These are phyloP conservation scores for Drosophila takahashii DNA, from an alignment of 1,140 invertebrate species.

Conservation along the genomic window DNA sequence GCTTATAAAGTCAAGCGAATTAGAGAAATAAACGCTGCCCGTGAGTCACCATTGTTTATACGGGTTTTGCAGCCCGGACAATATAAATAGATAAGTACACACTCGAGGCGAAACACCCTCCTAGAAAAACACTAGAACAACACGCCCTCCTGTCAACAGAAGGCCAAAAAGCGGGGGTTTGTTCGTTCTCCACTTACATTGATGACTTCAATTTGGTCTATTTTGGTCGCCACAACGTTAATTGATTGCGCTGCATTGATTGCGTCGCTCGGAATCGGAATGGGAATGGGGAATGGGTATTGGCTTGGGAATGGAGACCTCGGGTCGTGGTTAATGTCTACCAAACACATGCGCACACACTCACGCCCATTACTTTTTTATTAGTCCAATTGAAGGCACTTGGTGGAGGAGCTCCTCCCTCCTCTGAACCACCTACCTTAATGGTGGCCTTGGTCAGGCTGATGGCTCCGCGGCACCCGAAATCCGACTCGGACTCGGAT, in stretches of 20 bases:
- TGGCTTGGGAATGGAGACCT: slow-evolving; percentile 24
- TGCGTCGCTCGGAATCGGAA: slow-evolving; percentile 39
- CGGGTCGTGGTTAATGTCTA: slow-evolving; percentile 44
- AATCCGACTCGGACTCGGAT: slow-evolving; percentile 96
- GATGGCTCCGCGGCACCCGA: slow-evolving; percentile 98
- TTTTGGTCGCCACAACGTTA: slow-evolving; percentile 59
- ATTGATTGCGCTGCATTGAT: slow-evolving; percentile 79
- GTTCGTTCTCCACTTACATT: slow-evolving; percentile 44
- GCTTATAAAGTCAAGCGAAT: slow-evolving; percentile 5
- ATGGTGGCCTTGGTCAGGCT: slow-evolving; percentile 96
- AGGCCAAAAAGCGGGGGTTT: slow-evolving; percentile 9
- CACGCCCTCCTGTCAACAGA: slow-evolving; percentile 42
- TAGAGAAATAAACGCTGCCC: slow-evolving; percentile 5
- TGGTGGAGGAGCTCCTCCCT: slow-evolving; percentile 24
- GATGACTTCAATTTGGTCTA: slow-evolving; percentile 76
- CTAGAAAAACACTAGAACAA: slow-evolving; percentile 7
- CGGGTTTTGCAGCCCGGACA: slow-evolving; percentile 33
- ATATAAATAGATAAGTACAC: slow-evolving; percentile 59
- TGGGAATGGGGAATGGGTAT: slow-evolving; percentile 8
- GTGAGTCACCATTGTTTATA: slow-evolving; percentile 58
- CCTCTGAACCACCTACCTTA: slow-evolving; percentile 88
- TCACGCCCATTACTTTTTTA: slow-evolving; percentile 67
- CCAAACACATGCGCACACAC: slow-evolving; percentile 53
- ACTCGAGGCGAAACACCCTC: slow-evolving; percentile 41
- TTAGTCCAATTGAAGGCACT: slow-evolving; percentile 78